These are phyloP conservation scores for Drosophila rubida DNA, from an alignment of 2,888 invertebrate species.

Conservation along the genomic window DNA sequence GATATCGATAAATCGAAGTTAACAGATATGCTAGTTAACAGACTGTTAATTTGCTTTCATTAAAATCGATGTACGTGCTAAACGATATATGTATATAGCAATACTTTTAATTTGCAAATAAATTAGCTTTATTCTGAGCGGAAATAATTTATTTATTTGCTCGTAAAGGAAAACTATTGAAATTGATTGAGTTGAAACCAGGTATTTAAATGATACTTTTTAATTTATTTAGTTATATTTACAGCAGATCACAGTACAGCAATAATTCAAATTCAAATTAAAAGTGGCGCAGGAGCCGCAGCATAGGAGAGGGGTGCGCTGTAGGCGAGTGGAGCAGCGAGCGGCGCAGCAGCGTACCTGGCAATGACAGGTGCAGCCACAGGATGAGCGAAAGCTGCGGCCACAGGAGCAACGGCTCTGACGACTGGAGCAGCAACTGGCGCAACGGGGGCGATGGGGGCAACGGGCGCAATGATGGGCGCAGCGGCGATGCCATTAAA, in stretches of 20 bases:
- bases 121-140: too few relatives aligned
- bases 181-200: background rate
- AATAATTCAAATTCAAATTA: conserved; percentile 13
- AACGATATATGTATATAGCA: too few relatives aligned
- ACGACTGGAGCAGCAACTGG: conserved; percentile 22
- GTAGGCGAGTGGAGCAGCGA: conserved; percentile 38
- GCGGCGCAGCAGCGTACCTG: conserved; percentile 34
- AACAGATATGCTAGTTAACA: too few relatives aligned
- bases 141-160: too few relatives aligned
- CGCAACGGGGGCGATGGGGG: background rate
- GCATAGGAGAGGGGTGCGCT: conserved; percentile 35
- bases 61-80: too few relatives aligned
- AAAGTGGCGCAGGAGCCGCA: conserved; percentile 27
- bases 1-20: too few relatives aligned
- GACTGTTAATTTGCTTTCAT: too few relatives aligned
- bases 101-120: too few relatives aligned
- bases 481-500: conserved; percentile 68
- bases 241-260: conserved; percentile 20
- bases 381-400: conserved; percentile 31
- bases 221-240: background rate
- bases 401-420: conserved; percentile 6
- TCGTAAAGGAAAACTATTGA: too few relatives aligned
- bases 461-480: conserved; percentile 42
- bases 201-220: background rate
- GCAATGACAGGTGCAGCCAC: conserved; percentile 31